Evolutionary conservation across 2,888 invertebrate genomes (phyloP), one percentile per base, ranked within the genome.

Genomic region (Lasioglossum zephyrum): DNA sequence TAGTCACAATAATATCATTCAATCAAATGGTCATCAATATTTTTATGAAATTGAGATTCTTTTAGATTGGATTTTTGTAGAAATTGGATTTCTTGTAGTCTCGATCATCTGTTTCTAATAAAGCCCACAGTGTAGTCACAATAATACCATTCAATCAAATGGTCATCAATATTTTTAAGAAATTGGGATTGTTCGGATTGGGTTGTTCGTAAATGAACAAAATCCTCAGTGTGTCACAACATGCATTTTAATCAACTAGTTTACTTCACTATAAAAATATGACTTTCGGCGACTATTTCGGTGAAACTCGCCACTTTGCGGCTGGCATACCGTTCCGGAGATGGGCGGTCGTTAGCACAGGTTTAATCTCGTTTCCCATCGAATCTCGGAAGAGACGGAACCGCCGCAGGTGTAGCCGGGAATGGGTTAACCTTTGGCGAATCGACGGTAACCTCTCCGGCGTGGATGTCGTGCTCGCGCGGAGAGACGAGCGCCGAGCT

Each of bases 401-500:
- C 6, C 39, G 57, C 49, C 53, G 53, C 11, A 78, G 41, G 31
- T 57, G 63, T 22, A 47, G n/a, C 57, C 31, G 44, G 73, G 76
- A 79, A 76, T 73, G 63, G 78, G 66, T 87, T 89, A 86, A 89
- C 80, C 87, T 89, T 79, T 77, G 87, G 73, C 80, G 74, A 80
- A 63, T 41, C 73, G 70, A 39, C 26, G 72, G 16, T 73, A 69
- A 53, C 53, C 73, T 49, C 69, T 75, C 70, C 47, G 22, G n/a
- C 6, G 44, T 31, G 49, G 80, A 79, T 81, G 82, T 81, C 81
- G 82, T 84, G 79, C 26, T 66, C 39, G 31, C 49, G 73, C 69
- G 53, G 63, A 73, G 66, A 81, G 73, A 80, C 83, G 72, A 75
- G 70, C 66, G 63, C 16, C 36, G 53, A 76, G 93, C 94, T 95